A percentile compares a stretch with the other conserved stretches of the same genome.
These are phyloP conservation scores for Oryctolagus cuniculus DNA, from an alignment of 2,113 vertebrate species.

Conservation along the genomic window mOryCun1.1 NC_091432.1:116115001-116115500, in stretches of 20 bases:
- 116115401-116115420: conserved; percentile 81
- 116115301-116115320: conserved; percentile 87
- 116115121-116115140: not conserved
- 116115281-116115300: conserved; percentile 84
- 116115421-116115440: conserved; percentile 81
- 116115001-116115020: conserved; percentile 3
- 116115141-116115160: conserved; percentile 26
- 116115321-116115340: conserved; percentile 84
- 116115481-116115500: conserved; percentile 81
- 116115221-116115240: not conserved
- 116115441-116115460: conserved; percentile 83
- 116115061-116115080: conserved; percentile 30
- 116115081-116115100: not conserved
- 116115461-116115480: conserved; percentile 82
- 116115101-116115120: not conserved
- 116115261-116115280: conserved; percentile 75
- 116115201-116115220: not conserved
- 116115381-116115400: conserved; percentile 83
- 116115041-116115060: not conserved
- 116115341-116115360: conserved; percentile 84
- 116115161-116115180: not conserved
- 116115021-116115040: conserved; percentile 30
- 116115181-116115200: not conserved
- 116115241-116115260: conserved; percentile 24
- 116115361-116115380: conserved; percentile 83